Conservation (phyloP, 2,888 invertebrate species). For the Acrobasis suavella region DNA sequence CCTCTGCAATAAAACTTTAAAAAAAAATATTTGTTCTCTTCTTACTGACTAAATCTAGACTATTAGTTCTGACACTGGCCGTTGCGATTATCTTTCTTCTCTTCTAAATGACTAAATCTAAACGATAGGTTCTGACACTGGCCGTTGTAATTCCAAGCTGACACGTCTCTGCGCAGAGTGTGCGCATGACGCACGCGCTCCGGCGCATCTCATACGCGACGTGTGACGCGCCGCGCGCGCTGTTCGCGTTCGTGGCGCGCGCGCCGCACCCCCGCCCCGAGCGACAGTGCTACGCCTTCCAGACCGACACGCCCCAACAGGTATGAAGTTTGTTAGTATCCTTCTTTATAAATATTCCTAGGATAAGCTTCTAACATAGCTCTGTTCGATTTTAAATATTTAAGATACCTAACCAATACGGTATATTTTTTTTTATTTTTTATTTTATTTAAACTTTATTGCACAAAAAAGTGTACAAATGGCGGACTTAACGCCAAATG, state of each 20-base stretch:
- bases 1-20: too few species aligned
- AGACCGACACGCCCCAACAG: slow-evolving; percentile 89
- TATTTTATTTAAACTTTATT: too few species aligned
- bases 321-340: slow-evolving; percentile 61
- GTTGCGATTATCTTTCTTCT: neutral
- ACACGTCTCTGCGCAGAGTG: slow-evolving; percentile 73
- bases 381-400: too few species aligned
- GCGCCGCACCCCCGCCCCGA: slow-evolving; percentile 57
- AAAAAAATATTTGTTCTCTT: neutral
- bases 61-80: slow-evolving; percentile 8
- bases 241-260: slow-evolving; percentile 89
- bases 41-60: neutral
- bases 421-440: too few species aligned
- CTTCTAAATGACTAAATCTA: neutral
- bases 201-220: slow-evolving; percentile 93
- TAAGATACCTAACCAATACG: too few species aligned
- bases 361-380: too few species aligned
- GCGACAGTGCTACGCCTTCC: slow-evolving; percentile 92
- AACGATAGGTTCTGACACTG: slow-evolving; percentile 7
- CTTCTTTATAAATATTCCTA: too few species aligned
- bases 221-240: slow-evolving; percentile 89
- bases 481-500: too few species aligned
- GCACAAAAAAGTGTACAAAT: too few species aligned
- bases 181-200: slow-evolving; percentile 92
- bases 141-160: slow-evolving; percentile 18